These are phyloP conservation scores for Hylia prasina DNA, from an alignment of 2,113 vertebrate genomes.

Conservation along the genomic window DNA sequence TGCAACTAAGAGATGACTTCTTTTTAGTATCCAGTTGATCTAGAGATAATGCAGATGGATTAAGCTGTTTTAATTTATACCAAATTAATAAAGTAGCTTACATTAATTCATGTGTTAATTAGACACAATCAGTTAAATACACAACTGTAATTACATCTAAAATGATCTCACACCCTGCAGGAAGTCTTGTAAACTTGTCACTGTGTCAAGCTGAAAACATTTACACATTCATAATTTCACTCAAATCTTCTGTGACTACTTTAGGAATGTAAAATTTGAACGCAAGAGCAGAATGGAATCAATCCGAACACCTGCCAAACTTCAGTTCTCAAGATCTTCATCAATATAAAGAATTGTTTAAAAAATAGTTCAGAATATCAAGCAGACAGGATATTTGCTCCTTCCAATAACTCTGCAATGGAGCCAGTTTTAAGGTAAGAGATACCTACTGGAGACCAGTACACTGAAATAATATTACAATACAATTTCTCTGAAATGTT, in stretches of 20 bases:
- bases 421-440: background rate
- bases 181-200: background rate
- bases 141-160: slow-evolving; percentile 9
- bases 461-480: background rate
- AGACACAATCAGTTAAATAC: background rate
- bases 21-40: background rate
- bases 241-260: background rate
- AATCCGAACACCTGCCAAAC: background rate
- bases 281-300: background rate
- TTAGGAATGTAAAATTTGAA: background rate
- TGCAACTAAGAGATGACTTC: background rate
- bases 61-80: background rate
- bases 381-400: background rate
- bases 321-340: background rate
- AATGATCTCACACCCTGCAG: background rate
- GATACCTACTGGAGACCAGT: background rate
- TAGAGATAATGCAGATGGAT: background rate
- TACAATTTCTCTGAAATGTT: background rate
- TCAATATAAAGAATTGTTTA: background rate
- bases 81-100: background rate
- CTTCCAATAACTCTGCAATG: background rate
- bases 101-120: background rate
- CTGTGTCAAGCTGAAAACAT: background rate
- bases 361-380: background rate
- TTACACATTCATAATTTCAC: background rate